Evolutionary conservation across 2,113 vertebrate genomes (phyloP).

Genomic region (Bufo gargarizans): DNA sequence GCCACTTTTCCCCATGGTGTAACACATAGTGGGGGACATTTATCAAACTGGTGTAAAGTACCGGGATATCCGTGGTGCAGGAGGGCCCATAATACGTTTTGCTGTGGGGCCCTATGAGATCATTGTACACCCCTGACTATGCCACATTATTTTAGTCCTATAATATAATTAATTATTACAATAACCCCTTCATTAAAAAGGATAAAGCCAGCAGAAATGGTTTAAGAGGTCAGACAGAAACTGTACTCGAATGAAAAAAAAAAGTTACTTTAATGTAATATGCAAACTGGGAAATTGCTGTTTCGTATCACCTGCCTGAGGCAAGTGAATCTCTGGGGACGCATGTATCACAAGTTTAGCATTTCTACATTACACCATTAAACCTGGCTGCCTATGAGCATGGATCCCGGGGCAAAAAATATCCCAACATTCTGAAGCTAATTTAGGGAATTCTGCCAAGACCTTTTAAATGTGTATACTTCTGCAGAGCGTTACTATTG

Average conservation of each 20-base stretch:
- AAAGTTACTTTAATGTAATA: not conserved
- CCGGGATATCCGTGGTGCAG: no score
- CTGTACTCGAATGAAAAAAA: not conserved
- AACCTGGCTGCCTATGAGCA: not conserved
- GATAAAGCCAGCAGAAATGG: not conserved
- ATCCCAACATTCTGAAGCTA: not conserved
- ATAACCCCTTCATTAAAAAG: not conserved
- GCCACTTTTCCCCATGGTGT: no score
- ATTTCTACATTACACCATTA: slow-evolving; percentile 15
- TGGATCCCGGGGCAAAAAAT: not conserved
- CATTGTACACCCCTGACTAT: no score
- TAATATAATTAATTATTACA: no score
- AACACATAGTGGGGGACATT: no score
- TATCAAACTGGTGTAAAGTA: no score
- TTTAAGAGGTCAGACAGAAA: not conserved
- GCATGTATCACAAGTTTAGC: not conserved
- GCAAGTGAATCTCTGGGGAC: not conserved
- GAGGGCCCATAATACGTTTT: no score
- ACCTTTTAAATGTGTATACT: not conserved
- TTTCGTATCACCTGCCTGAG: not conserved
- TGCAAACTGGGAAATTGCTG: not conserved
- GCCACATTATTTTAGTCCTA: no score
- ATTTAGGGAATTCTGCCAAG: not conserved
- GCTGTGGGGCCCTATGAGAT: no score
- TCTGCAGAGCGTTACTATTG: not conserved